Evolutionary conservation across 2,888 invertebrate species (phyloP), one percentile per base, ranked within the genome.

Genomic region (Luffia ferchaultella): DNA sequence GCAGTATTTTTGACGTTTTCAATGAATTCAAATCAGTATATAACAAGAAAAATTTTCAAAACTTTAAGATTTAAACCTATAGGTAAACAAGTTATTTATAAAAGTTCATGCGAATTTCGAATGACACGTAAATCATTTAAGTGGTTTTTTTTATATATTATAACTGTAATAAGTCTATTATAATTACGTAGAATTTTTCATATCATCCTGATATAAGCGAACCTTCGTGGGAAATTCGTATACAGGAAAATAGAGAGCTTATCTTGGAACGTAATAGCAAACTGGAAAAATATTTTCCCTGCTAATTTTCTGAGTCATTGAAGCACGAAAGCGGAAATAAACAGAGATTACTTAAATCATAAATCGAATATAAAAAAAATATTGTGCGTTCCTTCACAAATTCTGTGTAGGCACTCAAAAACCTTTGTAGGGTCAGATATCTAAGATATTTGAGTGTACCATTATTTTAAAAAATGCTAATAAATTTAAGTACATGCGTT

Each of bases 261-360:
- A 30, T 30, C 30, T 30, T 30, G 5, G 30, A 30, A 30, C 30
- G 30, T 30, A 30, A 30, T 7, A 12, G 30, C 30, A 30, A 30
- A 41, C 43, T 19, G 20, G 49, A 45, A 43, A 49, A 49, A 49
- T 49, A 49, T 49, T 16, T 20, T 20, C 41, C 48, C 30, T 48
- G 41, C 63, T 64, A 62, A 70, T 70, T 70, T 70, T 68, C 67
- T 65, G 65, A 64, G 51, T 58, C 70, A 60, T 53, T 65, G 70
- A 65, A 59, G 62, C 63, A 64, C 63, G 64, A 67, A 70, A 70
- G 43, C 16, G 16, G n/a, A 42, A 15, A 42, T 42, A 42, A 42
- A 42, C n/a, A 42, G 16, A 15, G 43, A 20, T 45, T 45, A 18
- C 16, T 45, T 18, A 18, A 45, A 17, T 45, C 9, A 3, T 45